A percentile compares a stretch with the other conserved stretches of the same genome.
Conservation (phyloP, 2,888 invertebrate species). For the Atrina japonica region DNA sequence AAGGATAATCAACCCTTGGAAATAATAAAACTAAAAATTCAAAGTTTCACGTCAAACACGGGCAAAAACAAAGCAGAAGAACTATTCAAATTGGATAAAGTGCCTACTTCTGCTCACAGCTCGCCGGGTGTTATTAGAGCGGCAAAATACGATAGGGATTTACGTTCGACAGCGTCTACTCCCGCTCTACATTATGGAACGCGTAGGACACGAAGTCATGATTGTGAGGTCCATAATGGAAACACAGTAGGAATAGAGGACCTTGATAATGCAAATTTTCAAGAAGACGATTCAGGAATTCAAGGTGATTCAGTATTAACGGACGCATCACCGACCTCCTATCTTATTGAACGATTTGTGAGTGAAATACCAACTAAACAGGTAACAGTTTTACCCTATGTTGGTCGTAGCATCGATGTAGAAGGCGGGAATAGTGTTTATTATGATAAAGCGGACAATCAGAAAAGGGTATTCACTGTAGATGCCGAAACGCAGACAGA, state of each 20-base stretch:
- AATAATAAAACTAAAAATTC: constrained; percentile 7
- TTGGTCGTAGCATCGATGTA: too few species aligned
- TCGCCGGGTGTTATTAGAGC: neutral
- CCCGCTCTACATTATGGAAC: constrained; percentile 18
- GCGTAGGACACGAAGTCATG: neutral
- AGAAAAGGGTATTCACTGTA: too few species aligned
- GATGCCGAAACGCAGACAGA: too few species aligned
- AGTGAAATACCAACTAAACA: too few species aligned
- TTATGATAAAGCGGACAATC: too few species aligned
- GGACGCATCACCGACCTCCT: neutral
- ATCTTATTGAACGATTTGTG: neutral
- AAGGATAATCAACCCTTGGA: constrained; percentile 20
- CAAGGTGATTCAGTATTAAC: constrained; percentile 16
- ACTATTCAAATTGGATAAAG: neutral
- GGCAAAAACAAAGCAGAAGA: neutral
- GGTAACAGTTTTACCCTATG: too few species aligned
- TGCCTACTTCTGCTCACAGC: constrained; percentile 11
- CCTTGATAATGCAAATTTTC: neutral
- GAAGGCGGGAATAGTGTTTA: too few species aligned
- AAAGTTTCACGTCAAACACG: neutral
- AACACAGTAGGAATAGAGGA: neutral
- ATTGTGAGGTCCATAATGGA: neutral
- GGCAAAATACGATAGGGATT: neutral
- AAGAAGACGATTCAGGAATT: constrained; percentile 14
- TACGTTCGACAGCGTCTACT: constrained; percentile 26